Evolutionary conservation across 1,140 invertebrate species (phyloP), one percentile per base, ranked within the genome.

Genomic region (Neodiprion lecontei): DNA sequence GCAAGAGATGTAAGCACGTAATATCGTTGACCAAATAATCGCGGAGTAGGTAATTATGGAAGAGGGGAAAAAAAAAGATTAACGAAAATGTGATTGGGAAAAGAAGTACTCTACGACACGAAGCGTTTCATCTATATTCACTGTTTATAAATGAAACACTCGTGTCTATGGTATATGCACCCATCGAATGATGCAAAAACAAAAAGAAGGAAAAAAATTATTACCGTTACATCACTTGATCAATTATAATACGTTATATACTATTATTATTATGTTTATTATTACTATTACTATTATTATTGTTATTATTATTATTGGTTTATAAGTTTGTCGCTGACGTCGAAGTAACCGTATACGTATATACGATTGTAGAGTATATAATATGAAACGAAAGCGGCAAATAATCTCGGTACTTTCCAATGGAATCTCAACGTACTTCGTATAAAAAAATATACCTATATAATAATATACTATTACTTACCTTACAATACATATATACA

Each of bases 381-480:
- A 8, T n/a, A 61, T 61, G n/a, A 61, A 12, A n/a, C 11, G 11
- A 61, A 48, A 70, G 69, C 61, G 74, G 72, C 77, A 75, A 78
- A 80, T 76, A 72, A 72, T 79, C 79, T 79, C 76, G 73, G 79
- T 79, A 78, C 69, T 80, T 82, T 82, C 76, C 76, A 77, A 80
- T 82, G 76, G 77, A 78, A 78, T 76, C 73, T 78, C 76, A 69
- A 77, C 75, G 70, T 78, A 75, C 75, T 77, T 81, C 77, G 76
- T 79, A 76, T 77, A 72, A 40, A 40, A 40, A 40, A 40, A 40
- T 77, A 66, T 80, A 80, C 77, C 76, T 82, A 73, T 76, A 80
- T 78, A 80, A 67, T 77, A 81, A 74, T 73, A 77, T 80, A 82
- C 28, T 40, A 40, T 40, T 40, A 40, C 77, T 77, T 69, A 80